Evolutionary conservation across 2,113 vertebrate genomes (phyloP).

Genomic region (Oplegnathus fasciatus): DNA sequence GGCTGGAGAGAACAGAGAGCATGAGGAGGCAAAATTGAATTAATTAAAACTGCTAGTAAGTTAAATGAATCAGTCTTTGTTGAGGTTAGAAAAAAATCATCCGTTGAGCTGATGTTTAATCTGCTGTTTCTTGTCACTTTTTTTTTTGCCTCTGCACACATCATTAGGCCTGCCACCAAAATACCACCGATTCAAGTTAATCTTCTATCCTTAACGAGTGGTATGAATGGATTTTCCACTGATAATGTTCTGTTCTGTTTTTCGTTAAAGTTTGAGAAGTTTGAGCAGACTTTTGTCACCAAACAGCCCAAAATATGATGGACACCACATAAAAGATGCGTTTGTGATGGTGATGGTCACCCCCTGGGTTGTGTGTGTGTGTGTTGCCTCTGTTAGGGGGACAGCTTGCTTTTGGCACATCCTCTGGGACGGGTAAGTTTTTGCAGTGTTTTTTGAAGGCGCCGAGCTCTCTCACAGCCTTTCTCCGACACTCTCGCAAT

Average conservation of each 20-base stretch:
- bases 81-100: background rate
- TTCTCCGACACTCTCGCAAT: background rate
- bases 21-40: background rate
- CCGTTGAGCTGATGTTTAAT: background rate
- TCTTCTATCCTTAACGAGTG: background rate
- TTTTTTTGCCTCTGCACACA: background rate
- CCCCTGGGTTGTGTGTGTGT: background rate
- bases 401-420: conserved; percentile 18
- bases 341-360: background rate
- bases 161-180: background rate
- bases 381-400: background rate
- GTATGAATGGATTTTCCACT: background rate
- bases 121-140: background rate
- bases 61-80: background rate
- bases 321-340: background rate
- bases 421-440: conserved; percentile 19
- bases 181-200: background rate
- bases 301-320: conserved; percentile 10
- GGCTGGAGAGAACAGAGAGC: background rate
- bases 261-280: background rate
- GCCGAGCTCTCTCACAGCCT: conserved; percentile 13
- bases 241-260: background rate
- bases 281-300: background rate
- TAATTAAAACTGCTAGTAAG: background rate
- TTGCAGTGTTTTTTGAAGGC: background rate